Evolutionary conservation across 1,140 invertebrate species (phyloP).

Genomic region (Teleopsis dalmanni): DNA sequence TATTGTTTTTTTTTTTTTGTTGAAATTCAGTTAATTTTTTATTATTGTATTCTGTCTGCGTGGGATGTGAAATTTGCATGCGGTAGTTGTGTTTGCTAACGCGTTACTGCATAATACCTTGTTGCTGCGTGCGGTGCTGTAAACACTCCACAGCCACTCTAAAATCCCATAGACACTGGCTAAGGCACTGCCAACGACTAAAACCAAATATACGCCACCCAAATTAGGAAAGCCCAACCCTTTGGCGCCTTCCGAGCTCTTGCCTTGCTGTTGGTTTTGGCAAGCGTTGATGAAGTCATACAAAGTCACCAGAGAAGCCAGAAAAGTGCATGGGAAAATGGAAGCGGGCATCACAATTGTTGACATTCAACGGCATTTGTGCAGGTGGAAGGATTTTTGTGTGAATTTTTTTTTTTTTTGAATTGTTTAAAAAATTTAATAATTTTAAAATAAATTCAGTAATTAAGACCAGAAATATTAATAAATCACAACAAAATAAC

Average conservation of each 20-base stretch:
- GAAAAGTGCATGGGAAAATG: not conserved
- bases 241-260: constrained; percentile 41
- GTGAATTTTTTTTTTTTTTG: not conserved
- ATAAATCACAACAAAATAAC: no score
- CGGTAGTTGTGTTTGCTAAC: no score
- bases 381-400: not conserved
- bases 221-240: constrained; percentile 82
- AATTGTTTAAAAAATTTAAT: no score
- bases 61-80: no score
- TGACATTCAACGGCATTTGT: no score
- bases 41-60: not conserved
- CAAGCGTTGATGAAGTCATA: no score
- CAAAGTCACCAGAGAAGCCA: not conserved
- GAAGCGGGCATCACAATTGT: no score
- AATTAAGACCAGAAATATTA: no score
- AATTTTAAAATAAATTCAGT: no score
- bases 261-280: constrained; percentile 15
- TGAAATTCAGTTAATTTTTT: not conserved
- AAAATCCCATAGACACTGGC: constrained; percentile 39
- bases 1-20: not conserved
- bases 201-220: constrained; percentile 88
- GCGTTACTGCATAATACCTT: no score
- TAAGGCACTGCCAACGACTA: constrained; percentile 55
- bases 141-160: constrained; percentile 32
- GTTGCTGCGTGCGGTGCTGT: constrained; percentile 28